These are phyloP conservation scores for Mesodorylaimus sp. DNA, from an alignment of 2,888 invertebrate species.

Conservation along the genomic window DNA sequence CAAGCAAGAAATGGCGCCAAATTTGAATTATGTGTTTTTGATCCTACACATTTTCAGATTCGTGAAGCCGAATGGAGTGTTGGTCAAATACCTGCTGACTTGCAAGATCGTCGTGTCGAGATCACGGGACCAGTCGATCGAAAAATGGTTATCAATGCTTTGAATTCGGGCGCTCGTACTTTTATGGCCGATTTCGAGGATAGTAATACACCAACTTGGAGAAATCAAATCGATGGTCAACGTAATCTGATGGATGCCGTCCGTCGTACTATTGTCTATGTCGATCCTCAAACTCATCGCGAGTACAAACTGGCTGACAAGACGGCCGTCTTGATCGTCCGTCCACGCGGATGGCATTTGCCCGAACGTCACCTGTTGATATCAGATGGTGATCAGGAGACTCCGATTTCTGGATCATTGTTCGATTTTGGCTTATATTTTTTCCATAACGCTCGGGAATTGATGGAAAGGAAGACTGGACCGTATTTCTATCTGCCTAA, in stretches of 20 bases:
- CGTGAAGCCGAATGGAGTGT: conserved; percentile 42
- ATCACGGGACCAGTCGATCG: conserved; percentile 41
- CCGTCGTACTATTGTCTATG: conserved; percentile 33
- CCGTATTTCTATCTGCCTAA: conserved; percentile 55
- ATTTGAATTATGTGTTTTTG: too few species aligned
- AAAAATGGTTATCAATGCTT: conserved; percentile 46
- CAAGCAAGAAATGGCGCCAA: too few species aligned
- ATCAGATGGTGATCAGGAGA: conserved; percentile 16
- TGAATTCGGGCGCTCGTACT: conserved; percentile 37
- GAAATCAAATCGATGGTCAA: conserved; percentile 45
- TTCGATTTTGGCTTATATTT: conserved; percentile 50
- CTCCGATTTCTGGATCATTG: conserved; percentile 43
- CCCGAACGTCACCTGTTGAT: conserved; percentile 38
- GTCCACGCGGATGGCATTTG: conserved; percentile 57
- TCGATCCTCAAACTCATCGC: conserved; percentile 19
- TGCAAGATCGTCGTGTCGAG: conserved; percentile 27
- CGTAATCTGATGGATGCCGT: conserved; percentile 44
- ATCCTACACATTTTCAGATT: too few species aligned
- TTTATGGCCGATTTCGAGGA: conserved; percentile 37
- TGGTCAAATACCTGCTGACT: conserved; percentile 25
- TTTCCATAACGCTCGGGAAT: conserved; percentile 44
- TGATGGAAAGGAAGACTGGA: conserved; percentile 42
- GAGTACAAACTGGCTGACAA: conserved; percentile 28
- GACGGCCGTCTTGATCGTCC: conserved; percentile 45
- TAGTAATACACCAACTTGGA: conserved; percentile 54